Evolutionary conservation across 2,113 vertebrate genomes (phyloP).

Genomic region (Gadus chalcogrammus): DNA sequence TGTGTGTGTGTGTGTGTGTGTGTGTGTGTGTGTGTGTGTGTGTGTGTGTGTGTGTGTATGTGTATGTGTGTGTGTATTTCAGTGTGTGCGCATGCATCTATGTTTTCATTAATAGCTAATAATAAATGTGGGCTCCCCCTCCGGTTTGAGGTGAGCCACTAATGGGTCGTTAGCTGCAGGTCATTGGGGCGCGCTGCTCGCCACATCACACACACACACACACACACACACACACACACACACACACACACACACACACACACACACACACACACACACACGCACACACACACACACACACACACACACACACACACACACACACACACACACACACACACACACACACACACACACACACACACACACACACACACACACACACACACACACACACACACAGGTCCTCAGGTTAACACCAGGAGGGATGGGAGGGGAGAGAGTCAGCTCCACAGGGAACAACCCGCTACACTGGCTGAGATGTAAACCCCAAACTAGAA

Average conservation of each 20-base stretch:
- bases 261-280: conserved; percentile 18
- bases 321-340: conserved; percentile 18
- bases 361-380: no score
- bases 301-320: no score
- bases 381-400: conserved; percentile 1
- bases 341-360: no score
- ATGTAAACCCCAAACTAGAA: conserved; percentile 39
- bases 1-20: neutral
- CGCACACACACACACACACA: no score
- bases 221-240: neutral
- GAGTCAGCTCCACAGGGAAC: conserved; percentile 38
- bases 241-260: no score
- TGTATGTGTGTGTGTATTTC: neutral
- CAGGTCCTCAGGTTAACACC: conserved; percentile 61
- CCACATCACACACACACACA: conserved; percentile 50
- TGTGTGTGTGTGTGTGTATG: neutral
- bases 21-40: neutral
- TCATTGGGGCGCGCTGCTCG: conserved; percentile 39
- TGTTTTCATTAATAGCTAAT: conserved; percentile 6
- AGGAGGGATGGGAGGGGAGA: conserved; percentile 41
- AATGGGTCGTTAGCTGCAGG: conserved; percentile 48
- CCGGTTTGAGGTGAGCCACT: conserved; percentile 52
- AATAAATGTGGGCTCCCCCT: conserved; percentile 3
- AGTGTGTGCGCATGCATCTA: neutral
- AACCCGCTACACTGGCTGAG: conserved; percentile 32